These are phyloP conservation scores for Ariopsis seemanni DNA, from an alignment of 2,113 vertebrate genomes.

Conservation along the genomic window DNA sequence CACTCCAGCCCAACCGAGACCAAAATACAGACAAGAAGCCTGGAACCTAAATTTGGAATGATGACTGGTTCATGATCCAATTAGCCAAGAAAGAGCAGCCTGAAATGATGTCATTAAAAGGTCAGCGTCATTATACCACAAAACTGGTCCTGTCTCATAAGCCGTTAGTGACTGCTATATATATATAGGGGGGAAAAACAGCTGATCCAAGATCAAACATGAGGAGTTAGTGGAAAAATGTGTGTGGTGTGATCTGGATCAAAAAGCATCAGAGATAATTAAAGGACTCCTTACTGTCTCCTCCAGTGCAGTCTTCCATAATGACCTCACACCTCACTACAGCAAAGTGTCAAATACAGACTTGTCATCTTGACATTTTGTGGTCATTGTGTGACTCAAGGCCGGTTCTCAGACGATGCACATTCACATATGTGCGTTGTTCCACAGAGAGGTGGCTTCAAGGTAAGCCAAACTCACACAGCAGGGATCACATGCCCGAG, in stretches of 20 bases:
- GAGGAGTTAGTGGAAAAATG: conserved; percentile 1
- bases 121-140: conserved; percentile 2
- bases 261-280: conserved; percentile 20
- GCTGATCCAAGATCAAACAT: conserved; percentile 5
- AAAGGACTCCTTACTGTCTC: background rate
- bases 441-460: background rate
- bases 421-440: background rate
- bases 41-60: conserved; percentile 12
- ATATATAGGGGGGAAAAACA: background rate
- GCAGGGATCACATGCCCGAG: background rate
- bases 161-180: background rate
- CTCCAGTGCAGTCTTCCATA: background rate
- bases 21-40: background rate
- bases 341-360: background rate
- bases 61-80: conserved; percentile 5
- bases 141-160: background rate
- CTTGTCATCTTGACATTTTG: background rate
- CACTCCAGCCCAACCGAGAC: background rate
- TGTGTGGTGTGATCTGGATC: background rate
- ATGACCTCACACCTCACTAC: conserved; percentile 1
- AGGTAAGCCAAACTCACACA: background rate
- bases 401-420: background rate
- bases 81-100: background rate
- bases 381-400: background rate
- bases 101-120: conserved; percentile 20